These are phyloP conservation scores for Dione vanillae DNA, from an alignment of 2,888 invertebrate species.

Conservation along the genomic window DNA sequence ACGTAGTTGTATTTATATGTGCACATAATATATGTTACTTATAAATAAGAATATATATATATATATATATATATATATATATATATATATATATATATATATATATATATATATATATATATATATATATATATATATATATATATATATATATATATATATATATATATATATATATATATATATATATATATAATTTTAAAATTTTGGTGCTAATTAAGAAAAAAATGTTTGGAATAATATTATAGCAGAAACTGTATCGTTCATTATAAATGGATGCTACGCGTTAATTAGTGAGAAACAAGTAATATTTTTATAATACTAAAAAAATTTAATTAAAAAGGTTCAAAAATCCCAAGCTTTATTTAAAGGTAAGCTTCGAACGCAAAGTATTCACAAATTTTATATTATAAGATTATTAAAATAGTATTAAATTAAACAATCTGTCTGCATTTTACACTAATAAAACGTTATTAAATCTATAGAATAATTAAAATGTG, in stretches of 20 bases:
- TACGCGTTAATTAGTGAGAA: conserved; percentile 10
- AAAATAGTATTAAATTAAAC: conserved; percentile 6
- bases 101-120: too few relatives aligned
- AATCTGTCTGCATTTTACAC: conserved; percentile 13
- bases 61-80: too few relatives aligned
- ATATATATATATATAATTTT: too few relatives aligned
- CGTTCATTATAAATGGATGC: background rate
- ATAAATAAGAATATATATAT: too few relatives aligned
- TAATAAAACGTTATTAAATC: background rate
- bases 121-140: too few relatives aligned
- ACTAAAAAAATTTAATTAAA: background rate
- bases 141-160: too few relatives aligned
- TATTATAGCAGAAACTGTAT: background rate
- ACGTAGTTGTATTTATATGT: too few relatives aligned
- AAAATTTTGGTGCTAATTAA: background rate
- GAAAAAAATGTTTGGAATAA: background rate
- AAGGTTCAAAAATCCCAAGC: background rate
- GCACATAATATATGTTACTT: too few relatives aligned
- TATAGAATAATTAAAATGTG: background rate
- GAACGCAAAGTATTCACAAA: background rate
- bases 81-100: too few relatives aligned
- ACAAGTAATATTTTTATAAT: background rate
- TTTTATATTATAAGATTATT: background rate
- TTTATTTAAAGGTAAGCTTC: background rate
- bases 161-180: too few relatives aligned